These are phyloP conservation scores for Cataglyphis rosenhaueri DNA, from an alignment of 2,888 invertebrate genomes.

Conservation along the genomic window DNA sequence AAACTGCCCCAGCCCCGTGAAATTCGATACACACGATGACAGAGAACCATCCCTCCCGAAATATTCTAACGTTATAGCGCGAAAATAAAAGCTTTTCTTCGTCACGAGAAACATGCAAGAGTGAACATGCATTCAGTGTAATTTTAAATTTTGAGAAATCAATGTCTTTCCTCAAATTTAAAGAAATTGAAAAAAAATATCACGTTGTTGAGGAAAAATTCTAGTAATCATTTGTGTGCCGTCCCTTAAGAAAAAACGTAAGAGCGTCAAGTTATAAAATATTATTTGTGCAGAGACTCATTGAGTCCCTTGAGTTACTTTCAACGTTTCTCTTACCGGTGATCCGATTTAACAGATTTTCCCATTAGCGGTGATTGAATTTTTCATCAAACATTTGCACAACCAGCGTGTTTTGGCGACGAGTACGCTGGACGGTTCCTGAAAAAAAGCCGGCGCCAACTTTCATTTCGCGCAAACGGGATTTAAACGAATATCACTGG, in stretches of 20 bases:
- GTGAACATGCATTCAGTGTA: background rate
- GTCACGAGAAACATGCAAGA: background rate
- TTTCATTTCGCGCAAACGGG: constrained; percentile 51
- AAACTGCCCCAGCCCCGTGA: constrained; percentile 21
- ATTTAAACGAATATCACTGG: constrained; percentile 50
- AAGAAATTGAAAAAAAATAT: background rate
- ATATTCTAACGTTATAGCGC: background rate
- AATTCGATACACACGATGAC: constrained; percentile 26
- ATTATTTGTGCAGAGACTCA: constrained; percentile 14
- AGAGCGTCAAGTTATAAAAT: background rate
- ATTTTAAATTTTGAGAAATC: background rate
- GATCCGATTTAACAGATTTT: constrained; percentile 49
- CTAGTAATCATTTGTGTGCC: background rate
- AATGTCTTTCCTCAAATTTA: background rate
- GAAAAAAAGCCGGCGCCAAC: constrained; percentile 43
- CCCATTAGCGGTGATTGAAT: constrained; percentile 55
- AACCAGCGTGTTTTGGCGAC: constrained; percentile 14
- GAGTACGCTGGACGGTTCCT: background rate
- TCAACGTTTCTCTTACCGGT: background rate
- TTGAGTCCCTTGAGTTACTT: background rate
- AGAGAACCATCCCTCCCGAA: background rate
- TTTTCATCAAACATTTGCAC: constrained; percentile 48
- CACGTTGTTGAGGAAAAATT: background rate
- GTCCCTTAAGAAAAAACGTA: background rate
- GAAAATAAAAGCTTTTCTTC: background rate